Evolutionary conservation across 2,888 invertebrate genomes (phyloP), one percentile per base, ranked within the genome.

Genomic region (Drosophila colorata): DNA sequence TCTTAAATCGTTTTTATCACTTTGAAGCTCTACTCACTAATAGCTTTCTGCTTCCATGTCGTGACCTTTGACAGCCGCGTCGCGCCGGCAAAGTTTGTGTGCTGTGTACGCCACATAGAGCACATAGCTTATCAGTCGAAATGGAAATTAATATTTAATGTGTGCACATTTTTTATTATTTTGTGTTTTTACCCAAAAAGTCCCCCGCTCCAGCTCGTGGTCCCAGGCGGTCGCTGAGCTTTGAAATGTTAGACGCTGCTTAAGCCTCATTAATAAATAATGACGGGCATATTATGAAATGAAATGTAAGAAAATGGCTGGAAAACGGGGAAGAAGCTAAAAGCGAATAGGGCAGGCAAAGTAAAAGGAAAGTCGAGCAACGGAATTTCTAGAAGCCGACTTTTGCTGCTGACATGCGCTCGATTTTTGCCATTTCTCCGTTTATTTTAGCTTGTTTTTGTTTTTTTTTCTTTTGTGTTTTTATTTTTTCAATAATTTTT

Each of bases 191-290:
- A 20, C 4, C 38, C 46, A 8, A 43, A 25, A 33, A 7, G 6
- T 23, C 7, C n/a, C 8, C 2, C 4, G 4, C 40, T 4, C 11
- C 20, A 13, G 9, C 23, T 33, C 14, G 20, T n/a, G 28, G 47
- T 48, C 51, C 56, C 69, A 43, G 52, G 38, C 60, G 43, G 38
- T 9, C 40, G 47, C 14, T 11, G 41, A 48, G 77, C 86, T 79
- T 83, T 83, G 84, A 84, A 88, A 84, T 77, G 80, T 84, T 84
- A 83, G 80, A 88, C 80, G 83, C 88, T 88, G 77, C 87, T 88
- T 88, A 84, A 83, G 87, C 78, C 89, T 87, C 87, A 88, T 84
- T 84, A 88, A 88, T 88, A 88, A 74, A 80, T 88, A 87, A 84
- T 72, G 84, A 87, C 77, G 68, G 65, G 61, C 66, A 71, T 83